A percentile compares a stretch with the other conserved stretches of the same genome.
Evolutionary conservation across 2,797 vertebrate species (phyloP).

Genomic region (Leucoraja ocellata): DNA sequence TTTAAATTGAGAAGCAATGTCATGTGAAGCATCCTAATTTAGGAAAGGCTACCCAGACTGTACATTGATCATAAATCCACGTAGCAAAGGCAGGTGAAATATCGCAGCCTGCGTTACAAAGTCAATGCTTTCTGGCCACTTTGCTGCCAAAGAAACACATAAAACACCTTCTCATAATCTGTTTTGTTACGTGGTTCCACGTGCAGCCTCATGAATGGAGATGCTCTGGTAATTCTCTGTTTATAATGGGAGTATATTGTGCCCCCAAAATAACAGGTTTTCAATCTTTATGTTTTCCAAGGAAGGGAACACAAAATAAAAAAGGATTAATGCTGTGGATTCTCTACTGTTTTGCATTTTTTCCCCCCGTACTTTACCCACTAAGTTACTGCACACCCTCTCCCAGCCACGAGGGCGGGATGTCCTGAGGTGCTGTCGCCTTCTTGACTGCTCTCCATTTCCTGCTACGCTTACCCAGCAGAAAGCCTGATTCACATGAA

Average conservation of each 20-base stretch:
- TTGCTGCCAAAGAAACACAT: neutral
- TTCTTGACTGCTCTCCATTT: neutral
- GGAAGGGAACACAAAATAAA: neutral
- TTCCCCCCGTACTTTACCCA: neutral
- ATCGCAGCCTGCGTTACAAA: neutral
- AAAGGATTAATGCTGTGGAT: neutral
- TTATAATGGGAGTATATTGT: neutral
- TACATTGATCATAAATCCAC: neutral
- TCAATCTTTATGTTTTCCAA: neutral
- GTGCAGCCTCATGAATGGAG: conserved; percentile 15
- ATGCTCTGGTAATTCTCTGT: neutral
- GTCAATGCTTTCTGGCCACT: neutral
- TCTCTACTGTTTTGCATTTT: neutral
- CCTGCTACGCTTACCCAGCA: neutral
- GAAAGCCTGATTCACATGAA: neutral
- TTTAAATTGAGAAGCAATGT: neutral
- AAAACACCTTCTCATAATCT: neutral
- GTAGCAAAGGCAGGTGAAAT: neutral
- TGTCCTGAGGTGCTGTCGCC: neutral
- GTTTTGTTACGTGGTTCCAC: neutral
- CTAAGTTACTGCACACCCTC: too few relatives aligned
- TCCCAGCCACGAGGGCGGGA: neutral
- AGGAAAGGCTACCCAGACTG: neutral
- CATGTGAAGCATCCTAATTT: neutral
- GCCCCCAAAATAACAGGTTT: conserved; percentile 1